These are phyloP conservation scores for Palythoa grandiflora DNA, from an alignment of 92 coral and sea anemone species.

Conservation along the genomic window DNA sequence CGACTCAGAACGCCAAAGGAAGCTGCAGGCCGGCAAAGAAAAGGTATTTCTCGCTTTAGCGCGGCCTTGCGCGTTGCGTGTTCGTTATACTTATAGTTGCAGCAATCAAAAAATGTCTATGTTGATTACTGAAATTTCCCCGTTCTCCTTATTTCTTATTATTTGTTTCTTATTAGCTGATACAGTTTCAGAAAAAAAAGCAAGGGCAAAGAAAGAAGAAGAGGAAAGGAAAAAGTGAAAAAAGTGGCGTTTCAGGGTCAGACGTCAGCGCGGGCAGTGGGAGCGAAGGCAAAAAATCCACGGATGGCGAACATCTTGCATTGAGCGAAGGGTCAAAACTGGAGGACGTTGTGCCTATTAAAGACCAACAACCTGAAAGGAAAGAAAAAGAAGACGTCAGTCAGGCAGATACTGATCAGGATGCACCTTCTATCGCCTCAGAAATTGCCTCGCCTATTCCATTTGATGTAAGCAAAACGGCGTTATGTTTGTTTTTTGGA, in stretches of 20 bases:
- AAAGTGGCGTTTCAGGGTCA: constrained; percentile 62
- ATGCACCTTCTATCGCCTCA: constrained; percentile 92
- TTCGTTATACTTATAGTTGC: constrained; percentile 54
- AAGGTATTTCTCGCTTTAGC: constrained; percentile 67
- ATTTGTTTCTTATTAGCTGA: constrained; percentile 55
- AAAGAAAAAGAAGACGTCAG: constrained; percentile 77
- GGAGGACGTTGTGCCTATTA: constrained; percentile 55
- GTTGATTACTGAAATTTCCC: constrained; percentile 4
- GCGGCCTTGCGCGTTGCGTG: constrained; percentile 85
- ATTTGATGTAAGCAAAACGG: constrained; percentile 74
- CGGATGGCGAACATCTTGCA: constrained; percentile 53
- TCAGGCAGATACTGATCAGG: constrained; percentile 94
- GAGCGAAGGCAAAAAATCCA: constrained; percentile 53
- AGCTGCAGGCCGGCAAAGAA: constrained; percentile 97
- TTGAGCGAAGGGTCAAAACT: constrained; percentile 58
- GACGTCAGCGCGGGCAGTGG: constrained; percentile 63
- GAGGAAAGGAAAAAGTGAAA: constrained; percentile 55
- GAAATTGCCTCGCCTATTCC: constrained; percentile 89
- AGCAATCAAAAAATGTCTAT: constrained; percentile 4
- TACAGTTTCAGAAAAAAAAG: constrained; percentile 87
- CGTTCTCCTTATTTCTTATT: neutral
- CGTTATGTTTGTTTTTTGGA: neutral
- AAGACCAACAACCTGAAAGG: constrained; percentile 43
- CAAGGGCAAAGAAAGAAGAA: constrained; percentile 83
- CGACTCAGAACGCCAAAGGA: constrained; percentile 96